phyloP scores from a whole-genome alignment of 2,113 vertebrate species.

The Labrus mixtus region DNA sequence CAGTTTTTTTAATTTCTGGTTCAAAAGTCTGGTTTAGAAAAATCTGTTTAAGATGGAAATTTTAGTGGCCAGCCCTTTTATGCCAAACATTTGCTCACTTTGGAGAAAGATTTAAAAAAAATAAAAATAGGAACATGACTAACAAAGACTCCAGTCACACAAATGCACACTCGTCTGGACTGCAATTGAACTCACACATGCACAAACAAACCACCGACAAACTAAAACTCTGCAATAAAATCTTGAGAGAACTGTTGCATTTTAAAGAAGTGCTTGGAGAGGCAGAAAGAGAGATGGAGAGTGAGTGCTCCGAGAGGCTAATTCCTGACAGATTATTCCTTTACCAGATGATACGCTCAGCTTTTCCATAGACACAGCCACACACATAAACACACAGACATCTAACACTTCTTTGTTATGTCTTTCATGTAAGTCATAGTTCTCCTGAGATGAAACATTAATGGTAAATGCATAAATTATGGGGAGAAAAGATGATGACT shows the following conservation, averaged over 20 bases:
- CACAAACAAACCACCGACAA: slow-evolving; percentile 48
- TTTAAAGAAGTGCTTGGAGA: slow-evolving; percentile 54
- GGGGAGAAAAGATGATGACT: slow-evolving; percentile 35
- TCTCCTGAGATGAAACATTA: slow-evolving; percentile 22
- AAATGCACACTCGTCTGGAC: slow-evolving; percentile 6
- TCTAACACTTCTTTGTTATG: slow-evolving; percentile 49
- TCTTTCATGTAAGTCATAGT: slow-evolving; percentile 48
- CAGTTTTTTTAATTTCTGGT: slow-evolving; percentile 27
- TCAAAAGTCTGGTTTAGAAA: slow-evolving; percentile 22
- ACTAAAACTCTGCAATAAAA: slow-evolving; percentile 19
- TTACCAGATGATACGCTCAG: slow-evolving; percentile 75
- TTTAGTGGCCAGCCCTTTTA: background rate
- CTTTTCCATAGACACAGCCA: slow-evolving; percentile 70
- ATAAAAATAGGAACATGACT: background rate
- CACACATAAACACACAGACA: slow-evolving; percentile 19
- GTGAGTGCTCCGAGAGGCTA: slow-evolving; percentile 31
- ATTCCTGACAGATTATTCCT: slow-evolving; percentile 67
- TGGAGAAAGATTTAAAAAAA: background rate
- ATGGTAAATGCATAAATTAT: slow-evolving; percentile 71
- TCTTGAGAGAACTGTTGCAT: slow-evolving; percentile 18
- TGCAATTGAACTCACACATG: slow-evolving; percentile 43
- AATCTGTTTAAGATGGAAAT: slow-evolving; percentile 38
- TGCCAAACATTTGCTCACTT: slow-evolving; percentile 13
- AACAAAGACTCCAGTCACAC: slow-evolving; percentile 17
- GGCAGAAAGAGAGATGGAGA: slow-evolving; percentile 45